phyloP scores from a whole-genome alignment of 2,888 invertebrate species.

The Acholoe squamosa region DNA sequence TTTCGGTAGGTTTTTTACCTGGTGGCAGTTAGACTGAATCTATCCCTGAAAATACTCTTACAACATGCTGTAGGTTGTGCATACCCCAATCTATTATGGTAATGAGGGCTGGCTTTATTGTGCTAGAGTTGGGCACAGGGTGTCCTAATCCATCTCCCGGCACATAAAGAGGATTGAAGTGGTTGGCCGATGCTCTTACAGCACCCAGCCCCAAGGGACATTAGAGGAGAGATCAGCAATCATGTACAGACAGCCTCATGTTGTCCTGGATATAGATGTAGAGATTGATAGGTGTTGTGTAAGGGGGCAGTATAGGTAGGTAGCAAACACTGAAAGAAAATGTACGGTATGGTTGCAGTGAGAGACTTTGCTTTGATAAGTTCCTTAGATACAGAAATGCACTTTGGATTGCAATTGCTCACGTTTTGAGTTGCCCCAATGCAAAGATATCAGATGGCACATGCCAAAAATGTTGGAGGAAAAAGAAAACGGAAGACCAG shows the following conservation, averaged over 20 bases:
- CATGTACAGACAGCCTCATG: not conserved
- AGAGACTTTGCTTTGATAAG: too few relatives aligned
- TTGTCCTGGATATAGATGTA: not conserved
- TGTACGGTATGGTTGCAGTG: too few relatives aligned
- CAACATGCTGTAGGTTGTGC: not conserved
- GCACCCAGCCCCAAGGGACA: not conserved
- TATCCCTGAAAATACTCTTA: not conserved
- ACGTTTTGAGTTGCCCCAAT: too few relatives aligned
- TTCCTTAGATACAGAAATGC: too few relatives aligned
- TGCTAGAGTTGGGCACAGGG: not conserved
- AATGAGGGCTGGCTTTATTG: not conserved
- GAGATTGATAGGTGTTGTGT: not conserved
- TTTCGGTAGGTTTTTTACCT: too few relatives aligned
- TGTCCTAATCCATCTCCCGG: not conserved
- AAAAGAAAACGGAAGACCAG: too few relatives aligned
- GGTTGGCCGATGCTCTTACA: not conserved
- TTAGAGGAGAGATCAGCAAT: not conserved
- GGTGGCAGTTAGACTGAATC: too few relatives aligned
- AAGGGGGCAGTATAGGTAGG: not conserved
- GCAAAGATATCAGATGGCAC: too few relatives aligned
- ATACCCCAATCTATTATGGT: conserved; percentile 13
- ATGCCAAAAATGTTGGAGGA: too few relatives aligned
- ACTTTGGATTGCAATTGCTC: too few relatives aligned
- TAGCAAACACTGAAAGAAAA: too few relatives aligned
- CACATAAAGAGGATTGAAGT: not conserved